These are phyloP conservation scores for Hirtodrosophila confusa DNA, from an alignment of 2,888 invertebrate genomes.

Conservation along the genomic window DNA sequence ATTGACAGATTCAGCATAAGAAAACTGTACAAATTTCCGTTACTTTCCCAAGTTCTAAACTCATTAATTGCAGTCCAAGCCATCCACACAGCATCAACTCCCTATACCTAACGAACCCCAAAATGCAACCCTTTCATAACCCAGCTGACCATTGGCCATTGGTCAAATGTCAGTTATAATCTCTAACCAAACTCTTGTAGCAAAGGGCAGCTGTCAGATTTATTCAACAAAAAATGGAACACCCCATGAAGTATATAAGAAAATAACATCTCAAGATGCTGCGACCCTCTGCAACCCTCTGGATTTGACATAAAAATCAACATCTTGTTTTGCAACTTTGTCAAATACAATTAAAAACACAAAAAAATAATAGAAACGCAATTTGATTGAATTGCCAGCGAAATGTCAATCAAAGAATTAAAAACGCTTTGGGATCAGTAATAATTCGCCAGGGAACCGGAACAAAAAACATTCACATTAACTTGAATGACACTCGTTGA, in stretches of 20 bases:
- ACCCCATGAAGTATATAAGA: neutral
- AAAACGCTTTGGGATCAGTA: conserved; percentile 15
- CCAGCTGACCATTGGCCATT: conserved; percentile 60
- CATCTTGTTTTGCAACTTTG: conserved; percentile 76
- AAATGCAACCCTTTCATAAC: conserved; percentile 47
- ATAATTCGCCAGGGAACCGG: conserved; percentile 28
- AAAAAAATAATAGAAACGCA: conserved; percentile 45
- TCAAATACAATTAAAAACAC: conserved; percentile 70
- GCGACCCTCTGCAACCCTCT: conserved; percentile 48
- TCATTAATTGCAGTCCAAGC: conserved; percentile 2
- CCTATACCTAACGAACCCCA: neutral
- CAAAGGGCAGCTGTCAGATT: conserved; percentile 53
- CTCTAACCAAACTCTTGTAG: conserved; percentile 3
- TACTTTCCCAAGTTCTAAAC: conserved; percentile 5
- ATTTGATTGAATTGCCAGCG: conserved; percentile 70
- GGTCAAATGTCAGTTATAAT: conserved; percentile 74
- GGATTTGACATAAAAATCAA: conserved; percentile 38
- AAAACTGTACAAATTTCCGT: conserved; percentile 5
- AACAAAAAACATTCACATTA: conserved; percentile 4
- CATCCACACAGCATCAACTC: conserved; percentile 8
- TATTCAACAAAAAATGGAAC: conserved; percentile 6
- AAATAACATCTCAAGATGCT: conserved; percentile 46
- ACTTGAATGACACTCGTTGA: conserved; percentile 20
- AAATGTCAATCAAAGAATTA: conserved; percentile 69
- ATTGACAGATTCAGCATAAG: conserved; percentile 5